A percentile compares a stretch with the other conserved stretches of the same genome.
Evolutionary conservation across 2,888 invertebrate genomes (phyloP).

Genomic region (Cephus spinipes): DNA sequence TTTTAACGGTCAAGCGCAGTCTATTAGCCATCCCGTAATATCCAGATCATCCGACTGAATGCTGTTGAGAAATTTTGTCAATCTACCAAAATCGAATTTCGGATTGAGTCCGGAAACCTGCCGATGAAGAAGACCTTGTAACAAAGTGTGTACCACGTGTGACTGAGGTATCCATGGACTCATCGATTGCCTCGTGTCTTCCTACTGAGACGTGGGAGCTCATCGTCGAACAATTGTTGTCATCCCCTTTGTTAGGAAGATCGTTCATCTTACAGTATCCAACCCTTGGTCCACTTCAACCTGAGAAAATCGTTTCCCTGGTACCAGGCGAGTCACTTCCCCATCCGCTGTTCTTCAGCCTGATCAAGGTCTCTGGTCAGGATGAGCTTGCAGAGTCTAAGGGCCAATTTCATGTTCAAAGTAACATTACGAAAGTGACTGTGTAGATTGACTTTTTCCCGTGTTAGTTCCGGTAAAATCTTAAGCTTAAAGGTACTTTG

Average conservation of each 20-base stretch:
- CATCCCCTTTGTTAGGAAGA: not conserved
- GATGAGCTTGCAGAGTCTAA: not conserved
- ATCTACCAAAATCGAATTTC: not conserved
- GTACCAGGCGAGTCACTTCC: not conserved
- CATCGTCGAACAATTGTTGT: not conserved
- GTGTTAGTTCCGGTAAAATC: not conserved
- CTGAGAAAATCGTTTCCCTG: not conserved
- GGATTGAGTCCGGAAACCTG: not conserved
- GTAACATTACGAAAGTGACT: not conserved
- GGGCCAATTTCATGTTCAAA: not conserved
- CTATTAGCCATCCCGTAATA: not conserved
- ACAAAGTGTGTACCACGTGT: not conserved
- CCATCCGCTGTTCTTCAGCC: not conserved
- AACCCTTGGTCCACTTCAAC: not conserved
- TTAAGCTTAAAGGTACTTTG: not conserved
- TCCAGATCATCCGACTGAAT: not conserved
- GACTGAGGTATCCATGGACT: not conserved
- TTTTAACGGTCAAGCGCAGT: not conserved
- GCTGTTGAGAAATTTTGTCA: not conserved
- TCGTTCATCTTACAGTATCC: not conserved
- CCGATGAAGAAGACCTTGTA: not conserved
- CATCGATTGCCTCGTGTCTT: not conserved
- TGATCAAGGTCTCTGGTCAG: not conserved
- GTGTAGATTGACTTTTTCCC: not conserved
- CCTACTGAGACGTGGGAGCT: not conserved